These are phyloP conservation scores for Orthonychiurus folsomi DNA, from an alignment of 2,888 invertebrate genomes.

Conservation along the genomic window DNA sequence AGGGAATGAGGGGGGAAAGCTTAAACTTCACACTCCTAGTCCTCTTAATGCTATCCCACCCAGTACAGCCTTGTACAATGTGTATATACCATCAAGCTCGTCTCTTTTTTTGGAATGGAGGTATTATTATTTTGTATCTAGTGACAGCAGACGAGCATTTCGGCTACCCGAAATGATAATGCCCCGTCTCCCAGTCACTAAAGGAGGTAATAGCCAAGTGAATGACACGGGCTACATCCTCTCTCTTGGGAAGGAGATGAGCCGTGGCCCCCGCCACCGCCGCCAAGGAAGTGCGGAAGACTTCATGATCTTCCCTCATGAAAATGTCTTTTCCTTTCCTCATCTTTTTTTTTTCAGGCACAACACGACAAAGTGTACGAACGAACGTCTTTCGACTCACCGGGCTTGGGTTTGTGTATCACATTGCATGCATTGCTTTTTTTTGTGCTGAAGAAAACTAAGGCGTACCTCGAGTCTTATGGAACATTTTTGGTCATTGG, in stretches of 20 bases:
- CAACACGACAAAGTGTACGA: too few relatives aligned
- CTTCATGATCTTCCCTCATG: not conserved
- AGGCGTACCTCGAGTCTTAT: not conserved
- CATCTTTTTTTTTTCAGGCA: too few relatives aligned
- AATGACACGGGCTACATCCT: not conserved
- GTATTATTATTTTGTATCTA: slow-evolving; percentile 1
- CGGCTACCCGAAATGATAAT: not conserved
- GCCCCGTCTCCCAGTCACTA: not conserved
- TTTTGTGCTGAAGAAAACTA: too few relatives aligned
- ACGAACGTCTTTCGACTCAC: too few relatives aligned
- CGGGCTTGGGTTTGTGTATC: too few relatives aligned
- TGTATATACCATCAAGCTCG: too few relatives aligned
- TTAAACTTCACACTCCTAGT: not conserved
- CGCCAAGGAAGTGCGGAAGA: too few relatives aligned
- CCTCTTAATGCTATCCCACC: too few relatives aligned
- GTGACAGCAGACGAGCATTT: not conserved
- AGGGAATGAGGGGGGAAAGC: too few relatives aligned
- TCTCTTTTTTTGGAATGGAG: too few relatives aligned
- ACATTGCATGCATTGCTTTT: too few relatives aligned
- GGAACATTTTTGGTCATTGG: not conserved
- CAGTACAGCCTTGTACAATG: too few relatives aligned
- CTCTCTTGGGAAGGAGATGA: not conserved
- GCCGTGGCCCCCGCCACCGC: not conserved
- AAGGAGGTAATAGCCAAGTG: not conserved
- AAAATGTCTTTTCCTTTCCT: not conserved